Percentiles rank a stretch among this genome's conserved stretches.
Conservation (phyloP, 2,888 invertebrate species). For the Clunio marinus region DNA sequence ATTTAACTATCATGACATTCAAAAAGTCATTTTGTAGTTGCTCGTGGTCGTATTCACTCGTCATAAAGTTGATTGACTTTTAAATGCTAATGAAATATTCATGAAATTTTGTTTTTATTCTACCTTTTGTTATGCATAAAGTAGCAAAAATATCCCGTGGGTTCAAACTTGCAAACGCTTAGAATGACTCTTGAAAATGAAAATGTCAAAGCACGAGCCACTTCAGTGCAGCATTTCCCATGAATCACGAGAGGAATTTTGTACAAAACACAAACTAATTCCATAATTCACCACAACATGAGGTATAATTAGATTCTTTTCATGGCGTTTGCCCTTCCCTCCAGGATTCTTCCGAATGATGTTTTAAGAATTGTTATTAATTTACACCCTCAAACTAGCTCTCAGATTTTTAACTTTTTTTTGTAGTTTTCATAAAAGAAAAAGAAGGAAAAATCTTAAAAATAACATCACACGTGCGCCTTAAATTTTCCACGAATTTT, state of each 20-base stretch:
- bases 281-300: slow-evolving; percentile 27
- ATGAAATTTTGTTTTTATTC: background rate
- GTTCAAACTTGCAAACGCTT: background rate
- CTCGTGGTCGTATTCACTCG: too few relatives aligned
- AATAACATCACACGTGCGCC: slow-evolving; percentile 24
- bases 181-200: background rate
- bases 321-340: background rate
- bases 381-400: slow-evolving; percentile 10
- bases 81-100: slow-evolving; percentile 3
- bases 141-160: background rate
- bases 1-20: background rate
- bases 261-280: slow-evolving; percentile 22
- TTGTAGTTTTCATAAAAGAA: background rate
- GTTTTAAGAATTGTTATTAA: slow-evolving; percentile 12
- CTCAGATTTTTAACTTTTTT: too few relatives aligned
- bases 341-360: background rate
- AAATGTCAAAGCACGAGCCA: slow-evolving; percentile 11
- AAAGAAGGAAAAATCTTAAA: background rate
- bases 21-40: background rate
- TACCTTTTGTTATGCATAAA: slow-evolving; percentile 5
- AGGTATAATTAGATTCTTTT: slow-evolving; percentile 33
- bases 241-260: background rate
- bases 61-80: slow-evolving; percentile 17
- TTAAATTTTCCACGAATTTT: slow-evolving; percentile 5
- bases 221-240: slow-evolving; percentile 13